These are phyloP conservation scores for Saturnia pavonia DNA, from an alignment of 2,888 invertebrate genomes.

Conservation along the genomic window DNA sequence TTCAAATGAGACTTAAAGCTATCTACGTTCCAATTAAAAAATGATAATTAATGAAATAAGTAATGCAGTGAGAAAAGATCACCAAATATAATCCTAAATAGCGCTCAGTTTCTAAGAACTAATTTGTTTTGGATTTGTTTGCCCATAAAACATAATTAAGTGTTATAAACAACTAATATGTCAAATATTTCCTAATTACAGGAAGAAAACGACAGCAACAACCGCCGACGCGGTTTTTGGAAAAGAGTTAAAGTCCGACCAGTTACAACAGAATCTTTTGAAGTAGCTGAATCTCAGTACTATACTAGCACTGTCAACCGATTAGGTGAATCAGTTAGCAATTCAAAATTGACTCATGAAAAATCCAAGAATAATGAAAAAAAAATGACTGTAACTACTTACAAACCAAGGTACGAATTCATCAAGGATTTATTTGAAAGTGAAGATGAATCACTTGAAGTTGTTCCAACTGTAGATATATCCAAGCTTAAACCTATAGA, in stretches of 20 bases:
- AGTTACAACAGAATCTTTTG: conserved; percentile 83
- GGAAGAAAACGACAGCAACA: conserved; percentile 54
- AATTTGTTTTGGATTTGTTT: neutral
- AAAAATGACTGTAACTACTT: conserved; percentile 61
- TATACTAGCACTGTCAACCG: conserved; percentile 82
- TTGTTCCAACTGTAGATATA: conserved; percentile 54
- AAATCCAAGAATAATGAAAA: conserved; percentile 50
- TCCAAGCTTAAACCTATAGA: conserved; percentile 46
- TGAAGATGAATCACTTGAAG: conserved; percentile 45
- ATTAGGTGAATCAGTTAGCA: conserved; percentile 54
- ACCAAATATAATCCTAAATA: neutral
- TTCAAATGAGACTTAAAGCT: neutral
- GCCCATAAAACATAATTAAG: neutral
- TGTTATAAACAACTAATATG: neutral
- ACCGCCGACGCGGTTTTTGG: conserved; percentile 86
- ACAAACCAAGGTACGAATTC: conserved; percentile 63
- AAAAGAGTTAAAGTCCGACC: conserved; percentile 86
- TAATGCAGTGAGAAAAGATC: neutral
- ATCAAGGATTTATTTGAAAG: conserved; percentile 58
- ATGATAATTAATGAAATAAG: neutral
- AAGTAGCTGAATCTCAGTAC: conserved; percentile 90
- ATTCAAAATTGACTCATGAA: conserved; percentile 47
- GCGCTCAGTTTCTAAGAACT: neutral
- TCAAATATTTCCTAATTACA: conserved; percentile 39
- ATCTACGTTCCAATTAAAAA: neutral